These are phyloP conservation scores for Phengaris alcon DNA, from an alignment of 2,888 invertebrate genomes.

Conservation along the genomic window DNA sequence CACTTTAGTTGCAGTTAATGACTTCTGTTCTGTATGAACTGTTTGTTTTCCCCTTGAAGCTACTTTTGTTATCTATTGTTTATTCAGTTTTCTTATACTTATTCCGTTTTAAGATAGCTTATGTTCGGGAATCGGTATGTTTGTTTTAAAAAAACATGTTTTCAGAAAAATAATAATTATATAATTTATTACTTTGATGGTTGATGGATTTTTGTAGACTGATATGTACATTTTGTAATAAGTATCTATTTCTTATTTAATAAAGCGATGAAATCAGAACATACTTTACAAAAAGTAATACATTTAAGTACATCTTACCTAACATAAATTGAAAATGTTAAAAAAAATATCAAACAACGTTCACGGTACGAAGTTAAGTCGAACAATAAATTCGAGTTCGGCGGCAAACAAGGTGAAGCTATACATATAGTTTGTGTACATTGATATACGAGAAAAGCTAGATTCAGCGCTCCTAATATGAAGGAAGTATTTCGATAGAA, in stretches of 20 bases:
- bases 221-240: too few relatives aligned
- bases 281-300: background rate
- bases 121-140: background rate
- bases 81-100: background rate
- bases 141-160: too few relatives aligned
- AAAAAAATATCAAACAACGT: constrained; percentile 10
- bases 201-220: too few relatives aligned
- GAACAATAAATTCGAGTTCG: constrained; percentile 30
- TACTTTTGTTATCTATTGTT: background rate
- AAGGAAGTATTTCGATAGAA: constrained; percentile 22
- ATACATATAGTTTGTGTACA: constrained; percentile 17
- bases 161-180: too few relatives aligned
- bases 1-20: constrained; percentile 9
- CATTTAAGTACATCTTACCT: background rate
- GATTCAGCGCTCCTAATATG: constrained; percentile 12
- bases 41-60: constrained; percentile 4
- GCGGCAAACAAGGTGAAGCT: constrained; percentile 26
- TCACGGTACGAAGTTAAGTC: constrained; percentile 25
- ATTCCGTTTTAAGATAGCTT: background rate
- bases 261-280: too few relatives aligned
- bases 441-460: constrained; percentile 25
- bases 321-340: background rate
- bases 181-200: too few relatives aligned
- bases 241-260: too few relatives aligned
- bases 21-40: constrained; percentile 8